These are phyloP conservation scores for Buphagus erythrorhynchus DNA, from an alignment of 2,797 vertebrate species.

Conservation along the genomic window DNA sequence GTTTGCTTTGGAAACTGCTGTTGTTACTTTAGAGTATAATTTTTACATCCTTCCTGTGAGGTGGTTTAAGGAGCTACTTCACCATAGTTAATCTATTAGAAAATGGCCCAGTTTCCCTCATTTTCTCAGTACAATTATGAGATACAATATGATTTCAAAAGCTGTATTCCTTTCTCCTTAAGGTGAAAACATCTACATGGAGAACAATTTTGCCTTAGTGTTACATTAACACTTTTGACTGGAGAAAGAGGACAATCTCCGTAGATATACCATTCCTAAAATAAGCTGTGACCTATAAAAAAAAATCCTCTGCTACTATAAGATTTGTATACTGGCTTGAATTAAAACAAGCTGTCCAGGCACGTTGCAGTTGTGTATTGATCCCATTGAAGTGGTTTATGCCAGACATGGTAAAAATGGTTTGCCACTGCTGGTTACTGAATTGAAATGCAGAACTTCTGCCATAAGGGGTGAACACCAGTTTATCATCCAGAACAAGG, in stretches of 20 bases:
- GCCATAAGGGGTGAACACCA: not conserved
- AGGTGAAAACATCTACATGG: not conserved
- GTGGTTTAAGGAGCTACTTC: not conserved
- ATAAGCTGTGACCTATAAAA: not conserved
- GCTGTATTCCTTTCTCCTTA: not conserved
- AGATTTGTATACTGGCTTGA: not conserved
- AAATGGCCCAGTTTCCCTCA: not conserved
- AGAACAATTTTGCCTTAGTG: not conserved
- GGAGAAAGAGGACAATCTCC: not conserved
- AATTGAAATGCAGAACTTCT: not conserved
- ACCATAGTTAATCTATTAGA: not conserved
- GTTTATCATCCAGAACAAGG: not conserved
- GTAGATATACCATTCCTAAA: not conserved
- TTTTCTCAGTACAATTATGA: not conserved
- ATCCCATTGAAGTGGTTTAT: not conserved
- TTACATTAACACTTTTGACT: not conserved
- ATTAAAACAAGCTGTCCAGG: not conserved
- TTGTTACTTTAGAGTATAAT: not conserved
- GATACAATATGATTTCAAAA: not conserved
- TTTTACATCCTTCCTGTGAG: not conserved
- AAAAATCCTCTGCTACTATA: not conserved
- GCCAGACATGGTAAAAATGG: slow-evolving; percentile 24
- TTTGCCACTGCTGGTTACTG: not conserved
- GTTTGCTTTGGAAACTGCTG: not conserved
- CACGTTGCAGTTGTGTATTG: not conserved